Evolutionary conservation across 2,113 vertebrate species (phyloP).

Genomic region (Oxygymnocypris stewartii): DNA sequence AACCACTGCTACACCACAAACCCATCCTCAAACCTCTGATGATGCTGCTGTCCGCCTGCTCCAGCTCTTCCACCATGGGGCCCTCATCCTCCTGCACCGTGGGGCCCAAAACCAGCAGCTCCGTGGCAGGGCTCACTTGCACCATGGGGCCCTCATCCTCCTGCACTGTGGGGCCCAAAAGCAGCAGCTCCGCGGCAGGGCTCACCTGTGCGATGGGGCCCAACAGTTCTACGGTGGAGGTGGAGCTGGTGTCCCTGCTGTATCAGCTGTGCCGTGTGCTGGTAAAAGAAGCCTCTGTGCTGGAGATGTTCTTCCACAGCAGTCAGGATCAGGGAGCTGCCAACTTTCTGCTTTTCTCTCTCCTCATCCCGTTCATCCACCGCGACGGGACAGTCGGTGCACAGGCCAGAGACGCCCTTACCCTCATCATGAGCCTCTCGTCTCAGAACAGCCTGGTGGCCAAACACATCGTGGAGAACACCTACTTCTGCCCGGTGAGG

Average conservation of each 20-base stretch:
- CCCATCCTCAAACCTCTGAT: slow-evolving; percentile 93
- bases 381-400: slow-evolving; percentile 87
- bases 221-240: slow-evolving; percentile 75
- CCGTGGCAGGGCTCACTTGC: not conserved
- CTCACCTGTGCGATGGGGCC: slow-evolving; percentile 43
- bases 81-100: slow-evolving; percentile 45
- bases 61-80: slow-evolving; percentile 71
- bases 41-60: slow-evolving; percentile 93
- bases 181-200: not conserved
- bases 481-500: slow-evolving; percentile 96
- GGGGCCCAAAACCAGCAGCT: not conserved
- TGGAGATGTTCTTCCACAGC: slow-evolving; percentile 96
- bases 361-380: slow-evolving; percentile 91
- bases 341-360: slow-evolving; percentile 96
- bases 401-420: slow-evolving; percentile 88
- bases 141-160: slow-evolving; percentile 41
- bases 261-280: slow-evolving; percentile 88
- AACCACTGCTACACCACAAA: slow-evolving; percentile 94
- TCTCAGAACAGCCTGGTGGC: slow-evolving; percentile 85
- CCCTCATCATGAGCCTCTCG: slow-evolving; percentile 93
- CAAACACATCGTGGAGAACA: slow-evolving; percentile 87
- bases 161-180: slow-evolving; percentile 47
- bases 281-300: slow-evolving; percentile 89
- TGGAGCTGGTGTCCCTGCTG: slow-evolving; percentile 84
- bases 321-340: slow-evolving; percentile 94